phyloP scores from a whole-genome alignment of 2,113 vertebrate genomes.

The Poeciliopsis turrubarensis region DNA sequence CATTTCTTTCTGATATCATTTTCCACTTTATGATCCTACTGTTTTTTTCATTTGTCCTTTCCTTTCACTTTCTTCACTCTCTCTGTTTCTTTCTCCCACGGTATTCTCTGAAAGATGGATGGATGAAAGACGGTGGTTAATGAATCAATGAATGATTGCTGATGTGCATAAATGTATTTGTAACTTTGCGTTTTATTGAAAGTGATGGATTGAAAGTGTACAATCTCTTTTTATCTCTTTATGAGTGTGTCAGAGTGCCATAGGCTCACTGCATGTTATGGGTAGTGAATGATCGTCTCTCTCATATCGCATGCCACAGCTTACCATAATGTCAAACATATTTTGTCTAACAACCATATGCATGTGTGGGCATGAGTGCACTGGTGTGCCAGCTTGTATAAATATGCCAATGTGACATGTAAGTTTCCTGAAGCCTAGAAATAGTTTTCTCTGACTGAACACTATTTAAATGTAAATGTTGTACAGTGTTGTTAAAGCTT shows the following conservation, averaged over 20 bases:
- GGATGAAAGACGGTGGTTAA: conserved; percentile 62
- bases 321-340: conserved; percentile 43
- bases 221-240: background rate
- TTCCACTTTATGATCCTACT: conserved; percentile 24
- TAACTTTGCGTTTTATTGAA: conserved; percentile 4
- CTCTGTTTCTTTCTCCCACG: conserved; percentile 17
- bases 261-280: conserved; percentile 2
- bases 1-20: conserved; percentile 23
- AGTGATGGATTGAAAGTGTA: conserved; percentile 1
- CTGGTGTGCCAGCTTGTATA: conserved; percentile 11
- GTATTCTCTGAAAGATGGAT: conserved; percentile 68
- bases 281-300: conserved; percentile 51
- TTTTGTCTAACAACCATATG: conserved; percentile 33
- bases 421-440: conserved; percentile 47
- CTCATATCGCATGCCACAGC: conserved; percentile 49
- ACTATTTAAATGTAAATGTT: conserved; percentile 63
- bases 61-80: background rate
- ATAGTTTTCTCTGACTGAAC: conserved; percentile 63
- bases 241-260: conserved; percentile 5
- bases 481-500: conserved; percentile 55
- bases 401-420: conserved; percentile 33
- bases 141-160: conserved; percentile 63
- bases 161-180: background rate
- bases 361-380: conserved; percentile 3
- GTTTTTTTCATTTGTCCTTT: conserved; percentile 13